Evolutionary conservation across 1,140 invertebrate species (phyloP).

Genomic region (Pogonomyrmex barbatus): DNA sequence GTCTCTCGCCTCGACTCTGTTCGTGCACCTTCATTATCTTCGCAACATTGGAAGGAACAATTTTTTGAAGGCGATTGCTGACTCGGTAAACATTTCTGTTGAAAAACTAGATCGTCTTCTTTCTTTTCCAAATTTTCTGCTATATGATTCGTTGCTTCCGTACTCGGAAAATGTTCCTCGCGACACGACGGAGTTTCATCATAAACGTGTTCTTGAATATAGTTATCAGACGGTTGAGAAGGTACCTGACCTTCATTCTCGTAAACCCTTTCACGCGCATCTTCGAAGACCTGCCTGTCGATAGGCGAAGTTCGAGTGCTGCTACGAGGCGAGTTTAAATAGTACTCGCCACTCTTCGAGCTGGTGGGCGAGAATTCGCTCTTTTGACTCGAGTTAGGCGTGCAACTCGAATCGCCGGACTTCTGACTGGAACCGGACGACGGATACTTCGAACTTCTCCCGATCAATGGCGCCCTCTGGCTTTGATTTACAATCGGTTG

Average conservation of each 20-base stretch:
- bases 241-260: constrained; percentile 55
- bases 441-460: constrained; percentile 78
- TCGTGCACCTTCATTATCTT: background rate
- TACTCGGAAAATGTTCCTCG: constrained; percentile 1
- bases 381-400: constrained; percentile 83
- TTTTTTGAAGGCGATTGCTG: constrained; percentile 1
- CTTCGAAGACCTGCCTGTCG: constrained; percentile 49
- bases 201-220: constrained; percentile 77
- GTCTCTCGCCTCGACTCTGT: constrained; percentile 6
- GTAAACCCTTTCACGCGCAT: constrained; percentile 59
- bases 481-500: constrained; percentile 73
- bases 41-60: background rate
- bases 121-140: constrained; percentile 18
- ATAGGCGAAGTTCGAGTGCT: constrained; percentile 75
- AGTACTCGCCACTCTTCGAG: constrained; percentile 84
- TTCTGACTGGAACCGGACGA: constrained; percentile 82
- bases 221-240: constrained; percentile 30
- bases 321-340: constrained; percentile 80
- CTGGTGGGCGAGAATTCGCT: constrained; percentile 83
- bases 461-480: constrained; percentile 66
- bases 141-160: background rate
- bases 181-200: constrained; percentile 74
- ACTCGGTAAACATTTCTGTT: constrained; percentile 4
- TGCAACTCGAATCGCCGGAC: constrained; percentile 83
- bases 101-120: background rate